These are phyloP conservation scores for Melanotaenia parkinsoni DNA, from an alignment of 2,797 vertebrate species.

Conservation along the genomic window DNA sequence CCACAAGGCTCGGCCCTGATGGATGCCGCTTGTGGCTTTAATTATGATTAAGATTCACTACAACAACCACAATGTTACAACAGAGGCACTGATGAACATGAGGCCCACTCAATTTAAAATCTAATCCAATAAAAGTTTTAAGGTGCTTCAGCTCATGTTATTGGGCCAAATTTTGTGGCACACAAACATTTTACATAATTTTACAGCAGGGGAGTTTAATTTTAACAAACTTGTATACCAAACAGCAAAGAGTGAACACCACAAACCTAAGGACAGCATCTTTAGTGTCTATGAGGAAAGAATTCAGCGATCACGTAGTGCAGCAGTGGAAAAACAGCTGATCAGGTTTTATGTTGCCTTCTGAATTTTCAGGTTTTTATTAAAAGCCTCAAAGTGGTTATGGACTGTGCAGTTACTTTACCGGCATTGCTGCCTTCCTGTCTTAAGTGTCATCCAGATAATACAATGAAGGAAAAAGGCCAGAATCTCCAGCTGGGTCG, in stretches of 20 bases:
- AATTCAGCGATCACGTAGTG: conserved; percentile 20
- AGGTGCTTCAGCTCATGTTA: conserved; percentile 25
- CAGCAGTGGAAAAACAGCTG: conserved; percentile 9
- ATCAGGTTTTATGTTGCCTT: conserved; percentile 2
- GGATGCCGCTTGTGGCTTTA: no score
- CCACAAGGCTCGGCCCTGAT: no score
- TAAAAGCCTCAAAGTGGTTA: conserved; percentile 56
- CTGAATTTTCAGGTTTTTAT: conserved; percentile 21
- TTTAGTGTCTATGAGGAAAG: conserved; percentile 27
- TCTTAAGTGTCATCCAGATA: background rate
- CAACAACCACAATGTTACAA: conserved; percentile 36
- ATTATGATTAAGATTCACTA: background rate
- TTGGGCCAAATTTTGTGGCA: conserved; percentile 14
- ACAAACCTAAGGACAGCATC: conserved; percentile 37
- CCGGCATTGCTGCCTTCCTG: conserved; percentile 11
- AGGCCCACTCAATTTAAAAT: conserved; percentile 17
- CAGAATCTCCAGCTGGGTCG: background rate
- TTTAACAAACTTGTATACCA: conserved; percentile 37
- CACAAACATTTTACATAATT: background rate
- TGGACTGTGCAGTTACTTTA: conserved; percentile 30
- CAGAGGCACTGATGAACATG: background rate
- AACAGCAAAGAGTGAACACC: conserved; percentile 41
- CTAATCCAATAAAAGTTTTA: conserved; percentile 7
- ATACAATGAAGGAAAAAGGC: background rate
- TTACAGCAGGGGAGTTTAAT: conserved; percentile 22